Conservation (phyloP, 2,888 invertebrate genomes). For the Thalpophila matura region DNA sequence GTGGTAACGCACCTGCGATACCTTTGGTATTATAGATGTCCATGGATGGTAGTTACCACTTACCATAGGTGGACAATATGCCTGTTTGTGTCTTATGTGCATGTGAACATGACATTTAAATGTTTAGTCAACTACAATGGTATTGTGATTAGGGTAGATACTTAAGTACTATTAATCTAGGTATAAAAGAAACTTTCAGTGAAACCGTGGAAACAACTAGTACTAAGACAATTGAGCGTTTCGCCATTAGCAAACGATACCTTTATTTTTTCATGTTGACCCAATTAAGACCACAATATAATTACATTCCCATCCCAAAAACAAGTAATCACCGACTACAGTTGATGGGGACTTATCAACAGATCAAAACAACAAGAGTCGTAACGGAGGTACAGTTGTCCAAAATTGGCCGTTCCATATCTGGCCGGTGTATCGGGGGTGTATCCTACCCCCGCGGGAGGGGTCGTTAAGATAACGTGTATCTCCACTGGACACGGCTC, state of each 20-base stretch:
- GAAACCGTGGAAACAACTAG: too few species aligned
- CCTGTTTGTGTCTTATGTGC: too few species aligned
- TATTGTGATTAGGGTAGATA: too few species aligned
- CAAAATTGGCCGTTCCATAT: slow-evolving; percentile 86
- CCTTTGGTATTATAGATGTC: too few species aligned
- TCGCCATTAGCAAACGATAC: too few species aligned
- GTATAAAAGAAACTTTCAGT: too few species aligned
- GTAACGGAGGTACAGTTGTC: slow-evolving; percentile 81
- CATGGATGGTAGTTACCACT: too few species aligned
- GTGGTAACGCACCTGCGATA: too few species aligned
- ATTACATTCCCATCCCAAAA: slow-evolving; percentile 49
- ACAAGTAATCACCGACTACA: slow-evolving; percentile 52
- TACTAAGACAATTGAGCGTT: neutral
- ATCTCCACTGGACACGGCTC: slow-evolving; percentile 81
- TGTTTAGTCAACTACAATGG: too few species aligned
- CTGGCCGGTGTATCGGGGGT: slow-evolving; percentile 73
- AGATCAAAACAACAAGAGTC: slow-evolving; percentile 76
- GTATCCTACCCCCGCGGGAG: slow-evolving; percentile 58
- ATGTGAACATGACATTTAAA: too few species aligned
- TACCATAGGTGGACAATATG: too few species aligned
- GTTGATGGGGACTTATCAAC: slow-evolving; percentile 54
- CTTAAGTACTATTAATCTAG: too few species aligned
- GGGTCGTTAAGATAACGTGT: slow-evolving; percentile 88
- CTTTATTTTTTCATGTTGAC: neutral
- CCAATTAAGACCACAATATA: slow-evolving; percentile 17